Percentiles rank a stretch among this genome's conserved stretches.
phyloP scores from a whole-genome alignment of 1,140 invertebrate genomes.

The Nasonia giraulti region DNA sequence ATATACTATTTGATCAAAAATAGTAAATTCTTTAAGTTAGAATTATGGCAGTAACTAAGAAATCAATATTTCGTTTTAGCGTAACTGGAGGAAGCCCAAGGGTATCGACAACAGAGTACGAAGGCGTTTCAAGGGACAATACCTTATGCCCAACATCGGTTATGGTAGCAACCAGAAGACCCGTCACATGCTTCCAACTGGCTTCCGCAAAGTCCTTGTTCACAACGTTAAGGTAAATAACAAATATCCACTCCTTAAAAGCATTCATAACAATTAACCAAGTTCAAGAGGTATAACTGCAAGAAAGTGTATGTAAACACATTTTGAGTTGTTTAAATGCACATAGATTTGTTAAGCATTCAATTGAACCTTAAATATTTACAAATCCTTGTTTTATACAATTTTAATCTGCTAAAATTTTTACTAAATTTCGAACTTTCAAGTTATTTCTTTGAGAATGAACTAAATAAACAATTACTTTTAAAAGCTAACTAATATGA shows the following conservation, averaged over 20 bases:
- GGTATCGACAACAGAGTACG: slow-evolving; percentile 99
- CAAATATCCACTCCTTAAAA: not conserved
- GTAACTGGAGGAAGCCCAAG: slow-evolving; percentile 94
- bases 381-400: not conserved
- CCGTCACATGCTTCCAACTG: slow-evolving; percentile 96
- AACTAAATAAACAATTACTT: too few relatives aligned
- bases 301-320: not conserved
- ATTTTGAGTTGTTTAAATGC: not conserved
- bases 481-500: too few relatives aligned
- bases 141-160: slow-evolving; percentile 99
- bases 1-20: not conserved
- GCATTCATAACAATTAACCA: not conserved
- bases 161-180: slow-evolving; percentile 97
- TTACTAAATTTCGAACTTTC: not conserved
- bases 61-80: slow-evolving; percentile 71
- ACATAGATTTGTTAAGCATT: not conserved
- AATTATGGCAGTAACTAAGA: slow-evolving; percentile 3
- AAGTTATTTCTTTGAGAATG: not conserved
- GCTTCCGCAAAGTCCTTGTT: slow-evolving; percentile 95
- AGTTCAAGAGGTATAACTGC: not conserved
- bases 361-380: not conserved
- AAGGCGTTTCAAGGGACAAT: slow-evolving; percentile 98
- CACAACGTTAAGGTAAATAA: slow-evolving; percentile 87
- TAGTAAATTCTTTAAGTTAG: not conserved
- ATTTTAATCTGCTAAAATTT: not conserved